These are phyloP conservation scores for Cydia fagiglandana DNA, from an alignment of 1,140 invertebrate genomes.

Conservation along the genomic window DNA sequence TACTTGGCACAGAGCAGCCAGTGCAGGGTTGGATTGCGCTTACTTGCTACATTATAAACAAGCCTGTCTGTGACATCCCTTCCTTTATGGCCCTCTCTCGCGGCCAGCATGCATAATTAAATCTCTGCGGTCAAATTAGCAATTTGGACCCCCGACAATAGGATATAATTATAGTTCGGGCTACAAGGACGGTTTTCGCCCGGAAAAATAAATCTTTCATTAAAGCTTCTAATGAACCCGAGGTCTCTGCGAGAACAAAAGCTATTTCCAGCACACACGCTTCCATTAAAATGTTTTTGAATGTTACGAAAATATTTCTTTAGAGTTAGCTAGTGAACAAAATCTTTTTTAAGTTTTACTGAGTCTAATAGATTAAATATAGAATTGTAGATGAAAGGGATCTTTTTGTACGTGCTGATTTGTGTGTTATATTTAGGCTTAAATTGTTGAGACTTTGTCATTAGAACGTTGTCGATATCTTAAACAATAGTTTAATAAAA, in stretches of 20 bases:
- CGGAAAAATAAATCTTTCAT: constrained; percentile 68
- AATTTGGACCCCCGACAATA: constrained; percentile 71
- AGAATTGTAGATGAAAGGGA: not conserved
- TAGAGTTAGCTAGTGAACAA: not conserved
- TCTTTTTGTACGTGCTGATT: not conserved
- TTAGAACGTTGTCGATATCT: too few relatives aligned
- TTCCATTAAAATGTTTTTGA: constrained; percentile 42
- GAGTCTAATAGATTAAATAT: not conserved
- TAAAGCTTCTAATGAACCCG: constrained; percentile 53
- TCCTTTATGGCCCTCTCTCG: constrained; percentile 65
- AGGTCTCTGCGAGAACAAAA: constrained; percentile 35
- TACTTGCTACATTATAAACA: constrained; percentile 76
- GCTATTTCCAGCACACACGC: constrained; percentile 37
- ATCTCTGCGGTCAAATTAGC: constrained; percentile 77
- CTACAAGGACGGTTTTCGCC: constrained; percentile 59
- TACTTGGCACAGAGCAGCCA: constrained; percentile 59
- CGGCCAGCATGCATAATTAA: constrained; percentile 76
- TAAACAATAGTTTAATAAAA: too few relatives aligned
- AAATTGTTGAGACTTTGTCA: too few relatives aligned
- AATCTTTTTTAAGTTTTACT: not conserved
- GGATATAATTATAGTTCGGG: constrained; percentile 73
- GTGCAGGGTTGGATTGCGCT: constrained; percentile 62
- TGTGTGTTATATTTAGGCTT: not conserved
- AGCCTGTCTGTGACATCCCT: constrained; percentile 67
- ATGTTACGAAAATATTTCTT: constrained; percentile 25